Percentiles rank a stretch among this genome's conserved stretches.
phyloP scores from a whole-genome alignment of 2,113 vertebrate species.

The Cheirogaleus medius region DNA sequence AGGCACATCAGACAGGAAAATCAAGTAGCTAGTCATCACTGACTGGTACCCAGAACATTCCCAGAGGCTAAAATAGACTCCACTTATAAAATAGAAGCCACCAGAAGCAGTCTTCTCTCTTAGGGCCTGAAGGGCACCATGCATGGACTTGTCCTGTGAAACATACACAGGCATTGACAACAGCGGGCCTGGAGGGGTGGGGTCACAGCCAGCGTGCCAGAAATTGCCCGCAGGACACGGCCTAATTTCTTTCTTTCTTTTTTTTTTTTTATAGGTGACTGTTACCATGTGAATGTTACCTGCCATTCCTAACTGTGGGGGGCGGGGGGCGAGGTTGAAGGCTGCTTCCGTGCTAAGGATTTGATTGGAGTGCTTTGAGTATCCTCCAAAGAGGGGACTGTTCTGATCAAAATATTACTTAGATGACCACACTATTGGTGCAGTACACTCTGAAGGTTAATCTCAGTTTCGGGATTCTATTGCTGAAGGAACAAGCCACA shows the following conservation, averaged over 20 bases:
- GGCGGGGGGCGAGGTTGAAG: not conserved
- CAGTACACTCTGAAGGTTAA: not conserved
- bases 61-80: not conserved
- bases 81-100: not conserved
- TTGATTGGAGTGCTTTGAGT: not conserved
- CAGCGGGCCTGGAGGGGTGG: not conserved
- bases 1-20: not conserved
- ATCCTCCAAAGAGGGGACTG: not conserved
- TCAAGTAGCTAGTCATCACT: not conserved
- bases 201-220: not conserved
- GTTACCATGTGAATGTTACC: not conserved
- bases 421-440: not conserved
- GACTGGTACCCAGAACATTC: not conserved
- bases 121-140: not conserved
- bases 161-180: not conserved
- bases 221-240: not conserved
- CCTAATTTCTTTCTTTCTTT: not conserved
- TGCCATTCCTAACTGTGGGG: not conserved
- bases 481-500: not conserved
- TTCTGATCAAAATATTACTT: not conserved
- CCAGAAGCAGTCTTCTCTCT: not conserved
- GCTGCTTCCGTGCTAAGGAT: not conserved
- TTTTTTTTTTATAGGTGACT: not conserved
- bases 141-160: not conserved
- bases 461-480: not conserved